Evolutionary conservation across 2,888 invertebrate species (phyloP), one percentile per base, ranked within the genome.

Genomic region (Dynastes tityus): DNA sequence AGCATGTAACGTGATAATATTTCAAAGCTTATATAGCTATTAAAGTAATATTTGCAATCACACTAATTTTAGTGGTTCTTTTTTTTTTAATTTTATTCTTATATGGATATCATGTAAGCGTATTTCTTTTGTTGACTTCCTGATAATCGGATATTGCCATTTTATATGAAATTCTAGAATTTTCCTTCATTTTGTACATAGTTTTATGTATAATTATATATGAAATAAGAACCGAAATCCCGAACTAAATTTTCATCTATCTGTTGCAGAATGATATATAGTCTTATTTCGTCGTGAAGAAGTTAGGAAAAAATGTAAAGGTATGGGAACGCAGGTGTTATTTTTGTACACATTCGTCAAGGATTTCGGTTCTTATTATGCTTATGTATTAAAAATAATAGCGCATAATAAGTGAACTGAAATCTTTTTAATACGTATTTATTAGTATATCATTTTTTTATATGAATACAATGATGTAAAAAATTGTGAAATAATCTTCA

Each of bases 231-330:
- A 87, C 88, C 87, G 87, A 88, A 88, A 87, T 87, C 87, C 87
- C 81, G 80, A 81, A 79, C 79, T 65, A 85, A 85, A 85, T 86
- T 82, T 83, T 83, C 85, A 83, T 85, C 86, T 88, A 84, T 87
- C 89, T 90, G 86, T 91, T 91, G 85, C 90, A 92, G 92, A 87
- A 92, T 92, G 92, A 92, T 92, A 82, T 91, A 92, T 88, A 91
- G 91, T 84, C 89, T 92, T 85, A 92, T 92, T 86, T 91, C 92
- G 82, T 89, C 91, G 87, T 92, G 90, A 89, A 87, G 79, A 74
- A 73, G 77, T 76, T 75, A 76, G 61, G 74, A 78, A 71, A 61
- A 58, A 58, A 22, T 53, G n/a, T 49, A 63, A 67, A 75, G 61
- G 70, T 67, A 79, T 76, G 64, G 79, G 71, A 73, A 74, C 11